Conservation (phyloP, 2,113 vertebrate species). For the Syrrhaptes paradoxus region DNA sequence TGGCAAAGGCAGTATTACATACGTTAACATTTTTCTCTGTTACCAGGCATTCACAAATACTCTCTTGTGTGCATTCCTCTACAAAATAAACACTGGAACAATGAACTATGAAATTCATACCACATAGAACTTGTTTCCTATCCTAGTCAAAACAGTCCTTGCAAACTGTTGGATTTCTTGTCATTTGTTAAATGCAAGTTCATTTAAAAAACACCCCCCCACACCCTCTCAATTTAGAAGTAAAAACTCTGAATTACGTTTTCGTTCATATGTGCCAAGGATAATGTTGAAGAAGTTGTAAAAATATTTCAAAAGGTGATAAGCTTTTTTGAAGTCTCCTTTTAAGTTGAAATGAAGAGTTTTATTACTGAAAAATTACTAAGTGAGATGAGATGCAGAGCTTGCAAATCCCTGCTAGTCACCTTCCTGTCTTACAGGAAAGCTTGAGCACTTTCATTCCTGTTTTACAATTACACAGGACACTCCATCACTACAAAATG, state of each 20-base stretch:
- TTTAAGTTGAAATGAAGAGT: not conserved
- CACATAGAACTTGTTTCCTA: constrained; percentile 24
- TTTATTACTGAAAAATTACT: not conserved
- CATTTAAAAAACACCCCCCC: not conserved
- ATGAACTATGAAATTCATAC: not conserved
- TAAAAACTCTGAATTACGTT: not conserved
- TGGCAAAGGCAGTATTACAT: not conserved
- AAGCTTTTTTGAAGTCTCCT: not conserved
- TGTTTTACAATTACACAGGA: not conserved
- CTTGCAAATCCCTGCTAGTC: not conserved
- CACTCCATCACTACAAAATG: not conserved
- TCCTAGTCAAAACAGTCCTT: not conserved
- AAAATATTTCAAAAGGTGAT: not conserved
- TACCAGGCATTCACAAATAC: not conserved
- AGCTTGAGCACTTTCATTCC: not conserved
- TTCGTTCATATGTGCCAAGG: not conserved
- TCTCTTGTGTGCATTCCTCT: not conserved
- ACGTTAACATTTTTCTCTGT: not conserved
- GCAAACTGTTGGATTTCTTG: not conserved
- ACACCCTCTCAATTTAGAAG: not conserved
- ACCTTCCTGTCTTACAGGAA: constrained; percentile 62
- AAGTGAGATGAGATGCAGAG: not conserved
- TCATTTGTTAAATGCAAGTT: not conserved
- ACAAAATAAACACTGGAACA: not conserved
- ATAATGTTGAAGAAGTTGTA: not conserved